Evolutionary conservation across 2,888 invertebrate genomes (phyloP).

Genomic region (Pyrgus malvae): DNA sequence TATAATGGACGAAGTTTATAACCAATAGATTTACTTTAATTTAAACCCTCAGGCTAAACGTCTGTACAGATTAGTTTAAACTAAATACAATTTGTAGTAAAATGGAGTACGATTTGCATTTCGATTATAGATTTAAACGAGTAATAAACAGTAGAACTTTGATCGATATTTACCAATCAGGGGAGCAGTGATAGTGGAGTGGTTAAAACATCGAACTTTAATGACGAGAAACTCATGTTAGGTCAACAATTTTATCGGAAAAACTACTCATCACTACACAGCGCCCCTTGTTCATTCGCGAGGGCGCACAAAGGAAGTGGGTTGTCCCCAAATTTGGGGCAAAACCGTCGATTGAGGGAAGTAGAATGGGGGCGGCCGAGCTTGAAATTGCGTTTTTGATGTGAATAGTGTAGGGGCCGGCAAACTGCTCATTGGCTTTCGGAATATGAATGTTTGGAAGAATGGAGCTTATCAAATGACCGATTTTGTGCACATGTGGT

Average conservation of each 20-base stretch:
- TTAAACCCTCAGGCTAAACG: slow-evolving; percentile 10
- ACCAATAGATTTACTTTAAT: slow-evolving; percentile 8
- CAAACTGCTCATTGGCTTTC: slow-evolving; percentile 10
- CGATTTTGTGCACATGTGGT: no score
- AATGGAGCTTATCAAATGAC: background rate
- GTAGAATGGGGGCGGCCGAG: slow-evolving; percentile 47
- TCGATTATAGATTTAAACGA: no score
- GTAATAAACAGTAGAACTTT: no score
- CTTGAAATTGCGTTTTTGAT: slow-evolving; percentile 47
- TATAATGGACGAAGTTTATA: slow-evolving; percentile 17
- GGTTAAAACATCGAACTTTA: no score
- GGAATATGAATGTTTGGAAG: background rate
- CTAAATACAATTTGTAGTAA: background rate
- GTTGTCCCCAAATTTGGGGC: slow-evolving; percentile 54
- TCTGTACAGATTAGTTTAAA: slow-evolving; percentile 2
- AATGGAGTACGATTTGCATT: background rate
- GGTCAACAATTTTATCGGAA: no score
- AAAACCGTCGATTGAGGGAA: slow-evolving; percentile 44
- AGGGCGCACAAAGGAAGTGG: slow-evolving; percentile 43
- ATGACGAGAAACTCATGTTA: no score
- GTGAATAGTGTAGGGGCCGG: slow-evolving; percentile 12
- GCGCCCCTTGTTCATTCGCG: slow-evolving; percentile 3
- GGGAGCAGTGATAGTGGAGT: no score
- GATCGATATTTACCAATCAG: no score
- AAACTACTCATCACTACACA: background rate